A percentile compares a stretch with the other conserved stretches of the same genome.
These are phyloP conservation scores for Nebria salina DNA, from an alignment of 2,888 invertebrate species.

Conservation along the genomic window DNA sequence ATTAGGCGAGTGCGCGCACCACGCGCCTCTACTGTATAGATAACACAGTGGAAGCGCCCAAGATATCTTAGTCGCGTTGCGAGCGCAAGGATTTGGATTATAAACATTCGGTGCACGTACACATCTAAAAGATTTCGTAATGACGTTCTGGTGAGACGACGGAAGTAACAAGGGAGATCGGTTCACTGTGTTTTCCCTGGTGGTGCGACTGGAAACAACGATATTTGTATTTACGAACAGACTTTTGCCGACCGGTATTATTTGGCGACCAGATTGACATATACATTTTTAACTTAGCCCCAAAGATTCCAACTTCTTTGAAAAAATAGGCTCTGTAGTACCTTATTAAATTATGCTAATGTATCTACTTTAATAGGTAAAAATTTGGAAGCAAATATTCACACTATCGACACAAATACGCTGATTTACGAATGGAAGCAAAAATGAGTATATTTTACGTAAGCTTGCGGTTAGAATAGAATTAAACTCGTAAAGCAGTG, in stretches of 20 bases:
- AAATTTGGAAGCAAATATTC: too few species aligned
- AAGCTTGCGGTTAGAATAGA: not conserved
- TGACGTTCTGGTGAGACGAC: slow-evolving; percentile 25
- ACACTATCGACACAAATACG: not conserved
- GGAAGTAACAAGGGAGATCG: not conserved
- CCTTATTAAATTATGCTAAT: too few species aligned
- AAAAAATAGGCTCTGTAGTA: too few species aligned
- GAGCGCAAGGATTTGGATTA: slow-evolving; percentile 26
- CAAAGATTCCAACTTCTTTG: not conserved
- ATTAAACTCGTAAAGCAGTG: not conserved
- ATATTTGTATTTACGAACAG: not conserved
- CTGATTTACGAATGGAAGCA: not conserved
- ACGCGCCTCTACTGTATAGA: not conserved
- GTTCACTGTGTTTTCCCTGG: not conserved
- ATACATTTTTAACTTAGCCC: not conserved
- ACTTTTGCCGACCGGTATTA: not conserved
- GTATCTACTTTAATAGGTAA: too few species aligned
- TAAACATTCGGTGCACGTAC: slow-evolving; percentile 45
- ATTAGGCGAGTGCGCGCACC: slow-evolving; percentile 21
- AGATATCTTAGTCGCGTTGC: not conserved
- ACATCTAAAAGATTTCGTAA: slow-evolving; percentile 46
- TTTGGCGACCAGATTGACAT: not conserved
- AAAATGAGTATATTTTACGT: not conserved
- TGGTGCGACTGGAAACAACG: not conserved
- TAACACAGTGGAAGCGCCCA: not conserved